A percentile compares a stretch with the other conserved stretches of the same genome.
phyloP scores from a whole-genome alignment of 1,140 invertebrate genomes.

The Propsilocerus akamusi region DNA sequence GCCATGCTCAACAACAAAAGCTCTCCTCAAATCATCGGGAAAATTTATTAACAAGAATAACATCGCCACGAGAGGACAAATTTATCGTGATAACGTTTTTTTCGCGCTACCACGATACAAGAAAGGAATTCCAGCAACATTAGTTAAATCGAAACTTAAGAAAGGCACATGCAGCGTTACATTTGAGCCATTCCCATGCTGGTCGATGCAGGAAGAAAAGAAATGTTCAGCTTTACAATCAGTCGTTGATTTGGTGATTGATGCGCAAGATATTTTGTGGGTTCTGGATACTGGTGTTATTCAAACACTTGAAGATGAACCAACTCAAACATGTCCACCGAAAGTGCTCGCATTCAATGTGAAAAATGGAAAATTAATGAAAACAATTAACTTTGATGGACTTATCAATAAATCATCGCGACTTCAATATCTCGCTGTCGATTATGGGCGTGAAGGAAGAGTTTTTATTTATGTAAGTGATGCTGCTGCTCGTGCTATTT shows the following conservation, averaged over 20 bases:
- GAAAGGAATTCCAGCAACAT: slow-evolving; percentile 31
- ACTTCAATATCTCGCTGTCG: slow-evolving; percentile 37
- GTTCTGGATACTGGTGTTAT: slow-evolving; percentile 37
- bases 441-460: slow-evolving; percentile 29
- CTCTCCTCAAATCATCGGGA: slow-evolving; percentile 29
- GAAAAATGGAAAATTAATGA: slow-evolving; percentile 33
- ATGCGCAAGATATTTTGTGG: slow-evolving; percentile 32
- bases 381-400: slow-evolving; percentile 30
- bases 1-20: slow-evolving; percentile 29
- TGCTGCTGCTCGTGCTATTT: slow-evolving; percentile 35
- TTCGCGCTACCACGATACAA: slow-evolving; percentile 34
- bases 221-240: slow-evolving; percentile 34
- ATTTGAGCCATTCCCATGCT: slow-evolving; percentile 33
- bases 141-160: slow-evolving; percentile 27
- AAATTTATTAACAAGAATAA: slow-evolving; percentile 34
- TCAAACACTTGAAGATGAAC: slow-evolving; percentile 28
- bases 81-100: slow-evolving; percentile 31
- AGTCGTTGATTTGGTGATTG: slow-evolving; percentile 36
- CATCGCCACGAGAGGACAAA: slow-evolving; percentile 33
- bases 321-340: slow-evolving; percentile 29
- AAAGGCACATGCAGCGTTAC: slow-evolving; percentile 23
- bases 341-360: slow-evolving; percentile 34
- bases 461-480: slow-evolving; percentile 39
- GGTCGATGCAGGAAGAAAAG: slow-evolving; percentile 36
- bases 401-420: slow-evolving; percentile 28